Percentiles rank a stretch among this genome's conserved stretches.
Conservation (phyloP, 2,113 vertebrate genomes). For the Micronycteris hirsuta region DNA sequence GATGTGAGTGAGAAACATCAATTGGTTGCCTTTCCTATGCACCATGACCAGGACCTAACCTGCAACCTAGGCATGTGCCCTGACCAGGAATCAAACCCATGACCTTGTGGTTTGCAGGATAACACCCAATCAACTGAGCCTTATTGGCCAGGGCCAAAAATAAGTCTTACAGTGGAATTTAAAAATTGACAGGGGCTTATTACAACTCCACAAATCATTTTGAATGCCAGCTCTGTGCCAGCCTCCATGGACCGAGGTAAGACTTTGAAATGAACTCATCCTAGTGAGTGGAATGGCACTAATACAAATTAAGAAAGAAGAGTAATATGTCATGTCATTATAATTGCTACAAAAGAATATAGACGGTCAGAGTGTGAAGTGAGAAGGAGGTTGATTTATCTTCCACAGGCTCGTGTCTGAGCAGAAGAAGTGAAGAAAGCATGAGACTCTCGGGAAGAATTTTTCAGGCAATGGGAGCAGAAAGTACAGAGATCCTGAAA, state of each 20-base stretch:
- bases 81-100: no score
- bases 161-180: background rate
- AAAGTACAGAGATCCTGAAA: background rate
- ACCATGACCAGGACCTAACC: no score
- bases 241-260: background rate
- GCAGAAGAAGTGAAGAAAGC: background rate
- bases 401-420: background rate
- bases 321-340: background rate
- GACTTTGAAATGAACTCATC: background rate
- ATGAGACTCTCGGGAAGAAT: background rate
- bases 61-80: no score
- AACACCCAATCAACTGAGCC: no score
- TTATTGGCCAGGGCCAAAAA: no score
- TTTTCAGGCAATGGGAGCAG: background rate
- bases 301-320: background rate
- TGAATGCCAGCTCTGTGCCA: background rate
- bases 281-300: background rate
- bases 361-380: background rate
- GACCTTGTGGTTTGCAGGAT: no score
- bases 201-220: background rate
- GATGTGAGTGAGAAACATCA: no score
- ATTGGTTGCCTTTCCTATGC: no score
- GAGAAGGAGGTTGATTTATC: background rate
- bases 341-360: background rate
- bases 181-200: background rate